Evolutionary conservation across 1,140 invertebrate species (phyloP), one percentile per base, ranked within the genome.

Genomic region (Drosophila pandora): DNA sequence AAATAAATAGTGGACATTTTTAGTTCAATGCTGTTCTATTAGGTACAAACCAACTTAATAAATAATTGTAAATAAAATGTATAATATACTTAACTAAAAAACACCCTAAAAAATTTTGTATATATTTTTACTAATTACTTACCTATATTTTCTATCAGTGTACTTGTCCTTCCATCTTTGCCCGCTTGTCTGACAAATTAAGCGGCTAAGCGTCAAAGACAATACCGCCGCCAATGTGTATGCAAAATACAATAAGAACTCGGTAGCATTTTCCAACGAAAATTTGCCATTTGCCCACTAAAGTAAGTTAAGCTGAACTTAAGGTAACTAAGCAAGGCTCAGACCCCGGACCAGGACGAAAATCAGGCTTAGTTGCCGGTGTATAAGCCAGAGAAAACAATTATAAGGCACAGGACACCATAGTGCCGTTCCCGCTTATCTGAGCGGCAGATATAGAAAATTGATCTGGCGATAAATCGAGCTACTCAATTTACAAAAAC

Each of bases 401-500:
- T 84, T 84, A 58, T 47, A 60, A 37, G 55, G 53, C 62, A 39
- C 41, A 45, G 6, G 55, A 12, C 41, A 28, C 32, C 7, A n/a
- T 17, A 47, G 21, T n/a, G 28, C 41, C 22, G 28, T 22, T 32
- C 30, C 47, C 56, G 59, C 72, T 87, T 85, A 85, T 85, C 82
- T 82, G 12, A 32, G 82, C 82, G 82, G 82, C 75, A 85, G 82
- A 85, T 85, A 87, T 68, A 82, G 82, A 81, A 81, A 85, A 85
- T 85, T 87, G 82, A 85, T 85, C 82, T 85, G 79, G 61, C 82
- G 82, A 85, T 85, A 85, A 87, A 85, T 85, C 78, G 78, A 76
- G 82, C 82, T 87, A 79, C 82, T 85, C 82, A 85, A 85, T 85
- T 85, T 85, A 88, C 82, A 85, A 85, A 82, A 87, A 79, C 83